Conservation (phyloP, 2,113 vertebrate species). For the Muntiacus muntjak region DNA sequence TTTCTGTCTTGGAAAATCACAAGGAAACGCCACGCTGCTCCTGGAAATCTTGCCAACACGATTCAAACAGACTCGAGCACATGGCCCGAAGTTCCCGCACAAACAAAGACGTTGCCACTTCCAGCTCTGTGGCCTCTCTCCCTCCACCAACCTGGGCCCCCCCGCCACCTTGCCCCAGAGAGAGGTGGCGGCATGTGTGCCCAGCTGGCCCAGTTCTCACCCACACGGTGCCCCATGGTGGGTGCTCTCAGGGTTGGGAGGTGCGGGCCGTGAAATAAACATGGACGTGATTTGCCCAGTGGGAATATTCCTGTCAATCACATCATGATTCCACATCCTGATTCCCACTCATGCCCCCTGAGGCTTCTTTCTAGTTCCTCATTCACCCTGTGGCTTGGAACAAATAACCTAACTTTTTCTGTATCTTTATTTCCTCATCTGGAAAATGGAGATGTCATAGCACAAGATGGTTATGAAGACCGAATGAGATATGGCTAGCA, state of each 20-base stretch:
- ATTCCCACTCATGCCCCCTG: rapidly evolving
- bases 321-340: too few species aligned
- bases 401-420: not conserved
- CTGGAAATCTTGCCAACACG: conserved; percentile 46
- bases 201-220: not conserved
- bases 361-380: not conserved
- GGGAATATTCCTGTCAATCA: not conserved
- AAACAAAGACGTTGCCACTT: conserved; percentile 3
- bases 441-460: not conserved
- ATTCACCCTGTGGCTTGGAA: not conserved
- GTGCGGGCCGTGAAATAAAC: not conserved
- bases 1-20: conserved; percentile 64
- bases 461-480: not conserved
- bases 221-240: not conserved
- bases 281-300: not conserved
- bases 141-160: not conserved
- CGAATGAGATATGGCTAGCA: not conserved
- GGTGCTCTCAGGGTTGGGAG: not conserved
- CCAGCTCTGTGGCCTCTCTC: not conserved
- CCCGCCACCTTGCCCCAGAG: not conserved
- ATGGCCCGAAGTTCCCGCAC: not conserved
- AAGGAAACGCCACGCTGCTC: conserved; percentile 48
- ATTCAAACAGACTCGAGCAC: conserved; percentile 35
- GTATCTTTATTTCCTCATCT: not conserved
- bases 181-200: not conserved